Evolutionary conservation across 23 tunicate genomes (phyloP), one percentile per base, ranked within the genome.

Genomic region (Corella eumyota): DNA sequence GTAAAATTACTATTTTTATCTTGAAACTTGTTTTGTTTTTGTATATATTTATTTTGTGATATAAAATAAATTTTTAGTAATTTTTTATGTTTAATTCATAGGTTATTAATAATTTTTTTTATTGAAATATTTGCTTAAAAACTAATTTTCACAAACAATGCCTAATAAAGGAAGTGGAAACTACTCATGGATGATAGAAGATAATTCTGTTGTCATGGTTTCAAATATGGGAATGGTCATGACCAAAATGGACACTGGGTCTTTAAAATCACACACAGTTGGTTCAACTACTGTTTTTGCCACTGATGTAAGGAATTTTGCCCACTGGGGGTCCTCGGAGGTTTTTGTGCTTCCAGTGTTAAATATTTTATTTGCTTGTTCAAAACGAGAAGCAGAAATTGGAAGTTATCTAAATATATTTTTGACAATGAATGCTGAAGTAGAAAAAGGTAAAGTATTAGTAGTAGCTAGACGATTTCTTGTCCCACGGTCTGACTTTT

Each of bases 91-190:
- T n/a, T n/a, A n/a, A n/a, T n/a, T n/a, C n/a, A n/a, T n/a, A n/a
- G n/a, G n/a, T n/a, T n/a, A n/a, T n/a, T n/a, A n/a, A n/a, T n/a
- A n/a, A n/a, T n/a, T n/a, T n/a, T n/a, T n/a, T n/a, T n/a, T n/a
- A n/a, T n/a, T n/a, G n/a, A n/a, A n/a, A n/a, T n/a, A n/a, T n/a
- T n/a, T n/a, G n/a, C n/a, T n/a, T n/a, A n/a, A n/a, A n/a, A n/a
- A n/a, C n/a, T n/a, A n/a, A n/a, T n/a, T n/a, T n/a, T n/a, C n/a
- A n/a, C n/a, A n/a, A n/a, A n/a, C n/a, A n/a, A n/a, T n/a, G n/a
- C n/a, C n/a, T n/a, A 40, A 40, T 27, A 51, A 35, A 77, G 85
- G 95, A 0, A 85, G 95, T 59, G 95, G 95, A 0, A 85, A 85
- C 68, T 85, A 77, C 70, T 68, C 80, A 3, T 85, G 95, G 95